Evolutionary conservation across 2,113 vertebrate genomes (phyloP).

Genomic region (Chroicocephalus ridibundus): DNA sequence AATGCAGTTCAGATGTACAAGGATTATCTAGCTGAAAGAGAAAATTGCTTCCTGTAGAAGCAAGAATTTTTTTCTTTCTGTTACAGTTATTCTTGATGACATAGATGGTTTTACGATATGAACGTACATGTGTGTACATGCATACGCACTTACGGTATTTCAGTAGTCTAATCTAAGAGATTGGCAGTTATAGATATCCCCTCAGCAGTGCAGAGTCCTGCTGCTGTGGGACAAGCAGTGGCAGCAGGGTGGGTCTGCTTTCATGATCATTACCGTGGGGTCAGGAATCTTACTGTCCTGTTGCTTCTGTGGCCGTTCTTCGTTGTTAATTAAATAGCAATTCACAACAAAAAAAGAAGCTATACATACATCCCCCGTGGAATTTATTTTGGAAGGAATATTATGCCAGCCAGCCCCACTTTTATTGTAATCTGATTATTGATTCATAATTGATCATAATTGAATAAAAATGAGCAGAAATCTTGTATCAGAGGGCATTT

Average conservation of each 20-base stretch:
- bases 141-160: not conserved
- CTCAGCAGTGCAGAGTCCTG: not conserved
- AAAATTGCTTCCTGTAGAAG: not conserved
- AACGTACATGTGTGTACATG: not conserved
- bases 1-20: not conserved
- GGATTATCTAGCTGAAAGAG: not conserved
- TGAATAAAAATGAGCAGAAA: conserved; percentile 37
- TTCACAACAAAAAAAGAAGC: not conserved
- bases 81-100: not conserved
- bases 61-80: not conserved
- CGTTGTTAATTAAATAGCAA: not conserved
- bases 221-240: not conserved
- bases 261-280: not conserved
- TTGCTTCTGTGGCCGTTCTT: not conserved
- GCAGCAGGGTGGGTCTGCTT: not conserved
- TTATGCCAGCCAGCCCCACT: not conserved
- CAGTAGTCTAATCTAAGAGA: not conserved
- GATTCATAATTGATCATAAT: conserved; percentile 18
- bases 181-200: not conserved
- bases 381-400: not conserved
- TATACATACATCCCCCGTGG: not conserved
- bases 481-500: conserved; percentile 12
- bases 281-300: not conserved
- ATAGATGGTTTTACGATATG: not conserved
- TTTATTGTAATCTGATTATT: conserved; percentile 1